Conservation (phyloP, 2,888 invertebrate species). For the Pyrocoelia pectoralis region DNA sequence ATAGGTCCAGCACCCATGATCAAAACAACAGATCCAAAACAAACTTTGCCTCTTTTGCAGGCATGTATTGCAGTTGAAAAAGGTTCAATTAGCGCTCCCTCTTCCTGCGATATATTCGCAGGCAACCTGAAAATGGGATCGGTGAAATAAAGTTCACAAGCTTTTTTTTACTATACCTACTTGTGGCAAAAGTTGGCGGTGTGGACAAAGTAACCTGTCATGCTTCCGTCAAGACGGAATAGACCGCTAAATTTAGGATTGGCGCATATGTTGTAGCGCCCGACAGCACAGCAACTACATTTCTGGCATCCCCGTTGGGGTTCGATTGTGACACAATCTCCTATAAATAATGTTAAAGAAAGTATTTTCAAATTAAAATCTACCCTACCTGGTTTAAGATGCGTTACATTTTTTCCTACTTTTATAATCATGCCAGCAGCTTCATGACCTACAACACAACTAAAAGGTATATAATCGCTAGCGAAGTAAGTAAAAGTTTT, state of each 20-base stretch:
- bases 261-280: conserved; percentile 90
- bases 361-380: too few species aligned
- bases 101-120: conserved; percentile 88
- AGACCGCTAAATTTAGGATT: conserved; percentile 90
- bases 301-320: conserved; percentile 89
- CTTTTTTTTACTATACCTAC: conserved; percentile 64
- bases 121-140: conserved; percentile 76
- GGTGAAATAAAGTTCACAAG: too few species aligned
- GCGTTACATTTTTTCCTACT: conserved; percentile 75
- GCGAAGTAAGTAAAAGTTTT: too few species aligned
- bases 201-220: conserved; percentile 87
- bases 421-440: conserved; percentile 83
- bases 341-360: conserved; percentile 59
- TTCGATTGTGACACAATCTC: conserved; percentile 94
- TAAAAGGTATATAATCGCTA: too few species aligned
- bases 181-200: conserved; percentile 90
- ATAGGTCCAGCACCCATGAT: conserved; percentile 90
- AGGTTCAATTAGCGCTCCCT: conserved; percentile 94
- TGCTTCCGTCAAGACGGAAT: conserved; percentile 94
- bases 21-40: conserved; percentile 74
- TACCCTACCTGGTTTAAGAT: conserved; percentile 66
- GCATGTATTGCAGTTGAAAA: conserved; percentile 94
- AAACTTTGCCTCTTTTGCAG: conserved; percentile 83
- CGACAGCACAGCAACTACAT: conserved; percentile 87
- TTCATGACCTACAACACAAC: conserved; percentile 93